Evolutionary conservation across 2,113 vertebrate species (phyloP).

Genomic region (Gadus macrocephalus): DNA sequence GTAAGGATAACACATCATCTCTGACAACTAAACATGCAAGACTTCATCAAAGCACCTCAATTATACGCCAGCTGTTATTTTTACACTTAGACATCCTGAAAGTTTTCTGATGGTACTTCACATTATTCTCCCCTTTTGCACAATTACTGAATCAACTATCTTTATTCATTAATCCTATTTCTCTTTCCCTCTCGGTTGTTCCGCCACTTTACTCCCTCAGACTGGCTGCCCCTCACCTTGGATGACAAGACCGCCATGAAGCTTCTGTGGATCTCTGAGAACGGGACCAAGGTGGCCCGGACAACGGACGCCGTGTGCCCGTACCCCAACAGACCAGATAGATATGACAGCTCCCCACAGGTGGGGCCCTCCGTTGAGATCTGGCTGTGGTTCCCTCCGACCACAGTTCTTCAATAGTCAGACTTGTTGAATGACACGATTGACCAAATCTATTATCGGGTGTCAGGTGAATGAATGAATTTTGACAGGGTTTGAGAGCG

Average conservation of each 20-base stretch:
- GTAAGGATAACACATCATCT: conserved; percentile 35
- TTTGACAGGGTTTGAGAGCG: too few species aligned
- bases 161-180: too few species aligned
- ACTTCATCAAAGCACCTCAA: too few species aligned
- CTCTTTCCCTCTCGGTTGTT: not conserved
- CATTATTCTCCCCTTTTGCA: too few species aligned
- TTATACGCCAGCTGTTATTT: too few species aligned
- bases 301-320: conserved; percentile 67
- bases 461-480: too few species aligned
- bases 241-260: conserved; percentile 75
- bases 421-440: too few species aligned
- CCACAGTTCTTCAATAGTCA: not conserved
- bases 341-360: conserved; percentile 73
- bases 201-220: conserved; percentile 24
- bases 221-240: conserved; percentile 63
- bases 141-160: too few species aligned
- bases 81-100: too few species aligned
- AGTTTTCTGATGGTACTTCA: too few species aligned
- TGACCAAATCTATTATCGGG: too few species aligned
- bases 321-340: conserved; percentile 69
- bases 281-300: conserved; percentile 60
- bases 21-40: not conserved
- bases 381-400: not conserved
- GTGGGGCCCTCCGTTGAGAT: conserved; percentile 29
- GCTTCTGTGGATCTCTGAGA: conserved; percentile 72